A percentile compares a stretch with the other conserved stretches of the same genome.
phyloP scores from a whole-genome alignment of 2,888 invertebrate species.

The Acronicta aceris region DNA sequence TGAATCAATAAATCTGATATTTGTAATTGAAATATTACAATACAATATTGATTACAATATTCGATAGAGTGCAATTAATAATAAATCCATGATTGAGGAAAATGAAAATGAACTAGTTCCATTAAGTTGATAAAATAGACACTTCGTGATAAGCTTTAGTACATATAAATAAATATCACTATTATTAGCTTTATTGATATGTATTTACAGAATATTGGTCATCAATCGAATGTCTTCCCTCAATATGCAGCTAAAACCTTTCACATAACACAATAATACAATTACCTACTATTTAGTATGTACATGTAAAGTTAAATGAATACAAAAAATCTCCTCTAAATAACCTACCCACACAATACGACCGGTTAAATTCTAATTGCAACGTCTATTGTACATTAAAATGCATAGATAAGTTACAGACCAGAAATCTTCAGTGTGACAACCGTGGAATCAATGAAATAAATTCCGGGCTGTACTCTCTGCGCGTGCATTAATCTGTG shows the following conservation, averaged over 20 bases:
- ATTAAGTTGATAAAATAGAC: too few species aligned
- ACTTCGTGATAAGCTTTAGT: too few species aligned
- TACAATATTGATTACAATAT: constrained; percentile 43
- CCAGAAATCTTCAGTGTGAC: constrained; percentile 60
- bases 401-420: constrained; percentile 67
- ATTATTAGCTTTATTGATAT: not conserved
- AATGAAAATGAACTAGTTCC: not conserved
- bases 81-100: constrained; percentile 3
- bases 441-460: constrained; percentile 68
- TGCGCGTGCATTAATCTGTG: constrained; percentile 62
- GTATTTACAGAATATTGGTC: not conserved
- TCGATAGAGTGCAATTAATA: constrained; percentile 38
- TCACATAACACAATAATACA: constrained; percentile 19
- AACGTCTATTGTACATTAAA: constrained; percentile 61
- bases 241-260: constrained; percentile 8
- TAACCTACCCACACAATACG: constrained; percentile 40
- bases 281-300: constrained; percentile 7
- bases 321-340: constrained; percentile 43
- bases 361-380: constrained; percentile 53
- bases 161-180: too few species aligned
- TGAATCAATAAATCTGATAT: constrained; percentile 42
- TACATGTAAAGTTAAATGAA: constrained; percentile 9
- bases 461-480: constrained; percentile 58
- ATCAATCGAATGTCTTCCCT: not conserved
- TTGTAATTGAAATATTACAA: constrained; percentile 39